Conservation (phyloP, 2,797 vertebrate species). For the Acrocephalus scirpaceus region DNA sequence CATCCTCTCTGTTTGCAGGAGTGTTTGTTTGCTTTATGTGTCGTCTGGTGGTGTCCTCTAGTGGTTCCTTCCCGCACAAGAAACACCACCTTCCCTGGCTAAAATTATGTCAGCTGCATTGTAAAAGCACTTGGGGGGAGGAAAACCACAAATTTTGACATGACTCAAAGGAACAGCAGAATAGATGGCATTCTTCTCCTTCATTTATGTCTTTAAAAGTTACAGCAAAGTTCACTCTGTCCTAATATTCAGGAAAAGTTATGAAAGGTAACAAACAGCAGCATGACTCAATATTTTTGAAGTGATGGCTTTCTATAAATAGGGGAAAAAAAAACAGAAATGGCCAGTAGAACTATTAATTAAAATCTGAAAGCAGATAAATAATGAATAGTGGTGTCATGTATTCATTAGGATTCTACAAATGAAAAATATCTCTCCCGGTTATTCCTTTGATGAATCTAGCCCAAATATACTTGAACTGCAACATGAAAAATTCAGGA, state of each 20-base stretch:
- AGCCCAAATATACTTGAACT: conserved; percentile 66
- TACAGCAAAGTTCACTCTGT: not conserved
- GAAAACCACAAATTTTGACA: not conserved
- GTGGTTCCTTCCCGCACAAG: not conserved
- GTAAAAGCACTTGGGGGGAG: not conserved
- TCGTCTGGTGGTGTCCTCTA: conserved; percentile 44
- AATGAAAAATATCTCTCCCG: conserved; percentile 61
- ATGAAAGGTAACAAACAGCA: not conserved
- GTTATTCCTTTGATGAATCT: conserved; percentile 68
- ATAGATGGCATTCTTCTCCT: not conserved
- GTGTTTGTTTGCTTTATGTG: not conserved
- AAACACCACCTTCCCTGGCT: not conserved
- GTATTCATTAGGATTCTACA: conserved; percentile 61
- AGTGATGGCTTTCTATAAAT: conserved; percentile 41
- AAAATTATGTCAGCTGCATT: not conserved
- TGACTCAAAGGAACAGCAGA: not conserved
- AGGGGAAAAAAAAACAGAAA: not conserved
- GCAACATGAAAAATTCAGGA: conserved; percentile 63
- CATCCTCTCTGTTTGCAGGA: not conserved
- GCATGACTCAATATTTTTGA: not conserved
- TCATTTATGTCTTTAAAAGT: not conserved
- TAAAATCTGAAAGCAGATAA: conserved; percentile 49
- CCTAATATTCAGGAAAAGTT: not conserved
- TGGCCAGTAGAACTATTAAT: conserved; percentile 42
- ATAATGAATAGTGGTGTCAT: conserved; percentile 46